Base-by-base conservation (phyloP, 2,113 vertebrate genomes). In the Etheostoma cragini region DNA sequence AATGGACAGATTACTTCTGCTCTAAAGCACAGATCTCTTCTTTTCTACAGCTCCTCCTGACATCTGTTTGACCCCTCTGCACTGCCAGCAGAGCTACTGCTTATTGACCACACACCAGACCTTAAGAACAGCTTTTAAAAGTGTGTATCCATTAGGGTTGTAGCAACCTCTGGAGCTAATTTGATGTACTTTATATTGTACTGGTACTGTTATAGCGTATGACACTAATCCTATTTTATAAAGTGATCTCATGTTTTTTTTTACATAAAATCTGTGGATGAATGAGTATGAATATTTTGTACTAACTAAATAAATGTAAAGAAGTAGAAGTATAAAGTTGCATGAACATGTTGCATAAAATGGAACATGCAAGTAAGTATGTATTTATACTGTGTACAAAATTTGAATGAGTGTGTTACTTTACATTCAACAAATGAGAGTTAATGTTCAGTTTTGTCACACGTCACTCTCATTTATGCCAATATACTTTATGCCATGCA, bases 11-110 rank as follows among this genome's bases (percentile, higher is more conserved):
- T 70, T 42, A 45, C 35, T 63, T 42, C n/a, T 56, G 67, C 67
- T 56, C 52, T 42, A 16, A 38, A 22, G 69, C 65, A 22, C 61
- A 22, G 21, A 21, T 63, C 35, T n/a, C 61, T 17, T 26, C 30
- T 30, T 17, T 33, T 60, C 57, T 33, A 6, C 26, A 30, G 26
- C 24, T 30, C 47, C 73, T 74, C 81, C 33, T 77, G 87, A 81
- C 89, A 94, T 91, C 91, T 93, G 90, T 78, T 85, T 85, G 78
- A 54, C 60, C 72, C 1, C 8, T 19, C 58, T 24, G 3, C 45
- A n/a, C 52, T 49, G 19, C 47, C 75, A 71, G 45, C 53, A 72
- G n/a, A 69, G 45, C 11, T 0, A 58, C 85, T 1, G 61, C 85
- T 1, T 0, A 70, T 53, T 57, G 81, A 82, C 84, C 90, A 72